Percentiles rank a stretch among this genome's conserved stretches.
Evolutionary conservation across 1,140 invertebrate species (phyloP).

Genomic region (Papilio dardanus): DNA sequence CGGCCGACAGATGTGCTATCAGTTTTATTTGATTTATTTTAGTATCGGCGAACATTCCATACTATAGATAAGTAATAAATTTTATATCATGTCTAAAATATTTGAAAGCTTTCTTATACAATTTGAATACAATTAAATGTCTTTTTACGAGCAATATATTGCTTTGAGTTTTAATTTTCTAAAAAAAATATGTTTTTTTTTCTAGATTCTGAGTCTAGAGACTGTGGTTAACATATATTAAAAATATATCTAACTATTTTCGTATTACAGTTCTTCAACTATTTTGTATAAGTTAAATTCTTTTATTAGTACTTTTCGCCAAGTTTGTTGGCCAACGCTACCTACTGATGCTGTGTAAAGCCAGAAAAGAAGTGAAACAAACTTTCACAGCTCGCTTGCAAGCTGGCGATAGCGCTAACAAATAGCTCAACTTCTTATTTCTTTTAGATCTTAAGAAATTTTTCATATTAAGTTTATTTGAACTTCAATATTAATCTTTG

Average conservation of each 20-base stretch:
- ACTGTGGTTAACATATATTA: too few relatives aligned
- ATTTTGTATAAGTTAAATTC: not conserved
- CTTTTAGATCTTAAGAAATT: too few relatives aligned
- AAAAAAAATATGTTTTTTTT: not conserved
- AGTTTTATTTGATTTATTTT: constrained; percentile 22
- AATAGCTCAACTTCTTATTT: not conserved
- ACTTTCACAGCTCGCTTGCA: constrained; percentile 6
- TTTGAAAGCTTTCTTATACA: not conserved
- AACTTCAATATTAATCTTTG: too few relatives aligned
- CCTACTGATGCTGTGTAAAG: not conserved
- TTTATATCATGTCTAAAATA: not conserved
- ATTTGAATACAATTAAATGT: not conserved
- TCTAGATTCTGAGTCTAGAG: not conserved
- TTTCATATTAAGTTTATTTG: too few relatives aligned
- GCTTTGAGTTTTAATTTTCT: not conserved
- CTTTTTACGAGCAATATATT: not conserved
- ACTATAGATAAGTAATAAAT: not conserved
- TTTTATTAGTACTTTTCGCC: not conserved
- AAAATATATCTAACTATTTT: too few relatives aligned
- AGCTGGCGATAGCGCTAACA: not conserved
- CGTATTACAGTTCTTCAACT: too few relatives aligned
- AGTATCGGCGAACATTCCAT: not conserved
- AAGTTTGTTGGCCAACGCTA: not conserved
- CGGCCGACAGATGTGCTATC: not conserved
- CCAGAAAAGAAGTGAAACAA: constrained; percentile 4